phyloP scores from a whole-genome alignment of 35 echinoderm and acorn worm species.

The Acanthaster planci region DNA sequence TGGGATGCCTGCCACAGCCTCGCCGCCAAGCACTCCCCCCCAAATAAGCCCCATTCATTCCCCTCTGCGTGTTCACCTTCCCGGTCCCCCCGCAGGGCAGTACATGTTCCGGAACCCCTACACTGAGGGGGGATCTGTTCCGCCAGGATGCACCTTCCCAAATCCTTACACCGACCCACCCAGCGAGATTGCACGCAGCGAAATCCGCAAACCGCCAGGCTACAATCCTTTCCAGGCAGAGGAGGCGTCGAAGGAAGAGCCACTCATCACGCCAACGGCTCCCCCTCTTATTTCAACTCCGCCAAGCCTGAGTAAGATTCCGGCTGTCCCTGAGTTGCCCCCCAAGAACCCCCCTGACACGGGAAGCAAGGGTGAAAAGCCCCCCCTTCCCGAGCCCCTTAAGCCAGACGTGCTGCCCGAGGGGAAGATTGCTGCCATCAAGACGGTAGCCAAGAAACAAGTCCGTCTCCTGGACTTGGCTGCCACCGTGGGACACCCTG shows the following conservation, averaged over 20 bases:
- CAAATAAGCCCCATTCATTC: slow-evolving; percentile 21
- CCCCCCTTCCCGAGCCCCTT: slow-evolving; percentile 55
- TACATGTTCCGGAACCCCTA: slow-evolving; percentile 67
- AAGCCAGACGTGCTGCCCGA: slow-evolving; percentile 52
- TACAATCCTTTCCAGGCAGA: not conserved
- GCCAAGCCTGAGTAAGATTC: not conserved
- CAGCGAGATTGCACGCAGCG: not conserved
- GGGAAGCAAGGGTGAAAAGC: not conserved
- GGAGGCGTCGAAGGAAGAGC: not conserved
- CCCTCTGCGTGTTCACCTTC: not conserved
- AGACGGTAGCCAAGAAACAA: slow-evolving; percentile 15
- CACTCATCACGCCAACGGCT: not conserved
- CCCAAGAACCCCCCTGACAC: slow-evolving; percentile 50
- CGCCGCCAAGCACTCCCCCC: slow-evolving; percentile 4
- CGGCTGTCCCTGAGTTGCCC: slow-evolving; percentile 9
- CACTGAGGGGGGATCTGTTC: slow-evolving; percentile 3
- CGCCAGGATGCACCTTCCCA: not conserved
- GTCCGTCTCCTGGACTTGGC: not conserved
- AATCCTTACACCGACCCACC: not conserved
- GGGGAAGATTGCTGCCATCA: slow-evolving; percentile 70
- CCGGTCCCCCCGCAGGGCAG: not conserved
- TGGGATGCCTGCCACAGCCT: not conserved
- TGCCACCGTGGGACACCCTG: not conserved
- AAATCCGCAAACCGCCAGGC: not conserved
- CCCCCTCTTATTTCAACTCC: slow-evolving; percentile 22